Evolutionary conservation across 2,888 invertebrate species (phyloP).

Genomic region (Thalpophila matura): DNA sequence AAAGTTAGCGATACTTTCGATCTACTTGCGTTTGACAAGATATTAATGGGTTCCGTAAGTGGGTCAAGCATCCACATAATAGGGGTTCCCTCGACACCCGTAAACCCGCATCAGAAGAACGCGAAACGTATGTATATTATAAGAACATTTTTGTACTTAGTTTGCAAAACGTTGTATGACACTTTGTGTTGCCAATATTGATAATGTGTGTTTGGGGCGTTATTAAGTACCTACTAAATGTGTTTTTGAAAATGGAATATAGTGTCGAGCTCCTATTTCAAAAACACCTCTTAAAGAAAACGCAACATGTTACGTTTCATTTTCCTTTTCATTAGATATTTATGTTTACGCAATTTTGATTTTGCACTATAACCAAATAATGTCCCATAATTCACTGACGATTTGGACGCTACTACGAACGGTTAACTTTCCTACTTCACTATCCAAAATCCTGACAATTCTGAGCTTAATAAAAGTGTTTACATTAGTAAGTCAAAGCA

Average conservation of each 20-base stretch:
- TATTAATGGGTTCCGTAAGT: conserved; percentile 57
- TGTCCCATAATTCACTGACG: too few relatives aligned
- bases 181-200: too few relatives aligned
- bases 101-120: conserved; percentile 21
- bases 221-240: neutral
- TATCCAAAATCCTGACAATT: too few relatives aligned
- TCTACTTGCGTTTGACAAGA: conserved; percentile 56
- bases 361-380: too few relatives aligned
- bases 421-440: too few relatives aligned
- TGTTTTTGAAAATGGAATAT: conserved; percentile 28
- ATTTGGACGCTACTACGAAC: too few relatives aligned
- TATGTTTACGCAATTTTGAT: too few relatives aligned
- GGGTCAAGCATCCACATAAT: conserved; percentile 55
- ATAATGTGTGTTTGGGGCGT: neutral
- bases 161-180: neutral
- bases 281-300: too few relatives aligned
- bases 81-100: conserved; percentile 22
- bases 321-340: too few relatives aligned
- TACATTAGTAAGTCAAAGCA: neutral
- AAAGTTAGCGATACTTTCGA: conserved; percentile 35
- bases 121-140: conserved; percentile 1
- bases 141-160: conserved; percentile 18
- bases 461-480: neutral
- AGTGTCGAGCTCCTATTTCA: neutral
- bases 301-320: neutral